Evolutionary conservation across 2,797 vertebrate genomes (phyloP), one percentile per base, ranked within the genome.

Genomic region (Liasis olivaceus): DNA sequence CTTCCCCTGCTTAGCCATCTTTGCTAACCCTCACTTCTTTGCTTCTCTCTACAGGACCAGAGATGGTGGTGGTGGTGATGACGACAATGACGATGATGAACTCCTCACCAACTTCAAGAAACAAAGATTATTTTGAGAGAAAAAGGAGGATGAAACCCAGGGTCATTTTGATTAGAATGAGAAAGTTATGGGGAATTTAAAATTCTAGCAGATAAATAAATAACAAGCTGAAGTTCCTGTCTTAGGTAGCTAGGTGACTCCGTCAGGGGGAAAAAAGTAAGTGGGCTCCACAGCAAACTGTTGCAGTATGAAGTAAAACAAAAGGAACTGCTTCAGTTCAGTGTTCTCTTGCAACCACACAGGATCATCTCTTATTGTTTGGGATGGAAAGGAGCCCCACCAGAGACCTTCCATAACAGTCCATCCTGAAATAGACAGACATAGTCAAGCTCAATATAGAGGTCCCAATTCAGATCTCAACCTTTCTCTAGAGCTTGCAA

Each of bases 121-220:
- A 93, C 95, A 93, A 51, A 2, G 0, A 95, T 96, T 96, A 95
- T 96, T 96, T 96, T 96, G 69, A 92, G 95, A 90, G 94, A 86
- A 90, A 96, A 95, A 94, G 95, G 91, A 56, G 91, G 90, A 96
- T 97, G 96, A 91, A 93, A 93, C 93, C 92, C 95, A 96, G 89
- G 90, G 93, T 94, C 94, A 92, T 95, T 96, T 97, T 95, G 93
- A 54, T 66, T 62, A 94, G 93, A 95, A 96, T 87, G 93, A 96
- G 97, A 97, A 95, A 7, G 20, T 93, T 95, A 94, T 95, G 97
- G 95, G 96, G 96, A 97, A 91, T 92, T 96, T 42, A 95, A 95
- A 96, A 96, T 58, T 89, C 89, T 94, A 91, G 96, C 94, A 94
- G 63, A 72, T 94, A 96, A 94, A 96, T 95, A 95, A 93, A 93